Percentiles rank a stretch among this genome's conserved stretches.
phyloP scores from a whole-genome alignment of 2,888 invertebrate genomes.

The Pherbina coryleti region DNA sequence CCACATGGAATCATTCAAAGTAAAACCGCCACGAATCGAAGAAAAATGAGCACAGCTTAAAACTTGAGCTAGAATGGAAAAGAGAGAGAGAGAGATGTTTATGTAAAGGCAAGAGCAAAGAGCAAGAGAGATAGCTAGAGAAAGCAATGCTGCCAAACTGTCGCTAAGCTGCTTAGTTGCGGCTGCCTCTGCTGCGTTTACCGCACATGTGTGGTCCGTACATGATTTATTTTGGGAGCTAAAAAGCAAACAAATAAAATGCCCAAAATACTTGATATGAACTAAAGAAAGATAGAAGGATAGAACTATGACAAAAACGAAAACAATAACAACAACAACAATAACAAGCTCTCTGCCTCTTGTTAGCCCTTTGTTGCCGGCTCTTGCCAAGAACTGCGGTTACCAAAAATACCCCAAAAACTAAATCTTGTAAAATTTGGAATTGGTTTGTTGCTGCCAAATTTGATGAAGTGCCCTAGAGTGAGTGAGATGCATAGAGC shows the following conservation, averaged over 20 bases:
- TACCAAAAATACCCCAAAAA: conserved; percentile 3
- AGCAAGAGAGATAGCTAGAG: not conserved
- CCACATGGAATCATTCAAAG: conserved; percentile 3
- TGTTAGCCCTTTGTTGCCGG: not conserved
- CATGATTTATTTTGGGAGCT: conserved; percentile 16
- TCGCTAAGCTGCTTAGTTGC: conserved; percentile 21
- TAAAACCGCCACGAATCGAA: conserved; percentile 23
- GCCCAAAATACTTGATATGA: not conserved
- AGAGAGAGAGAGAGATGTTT: not conserved
- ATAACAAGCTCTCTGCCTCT: not conserved
- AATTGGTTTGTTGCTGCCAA: not conserved
- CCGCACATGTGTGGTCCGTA: conserved; percentile 1
- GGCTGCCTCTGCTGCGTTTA: not conserved
- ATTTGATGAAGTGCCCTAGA: not conserved
- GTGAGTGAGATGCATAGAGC: not conserved
- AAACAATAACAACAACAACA: conserved; percentile 5
- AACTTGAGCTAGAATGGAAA: not conserved
- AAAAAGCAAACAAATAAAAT: not conserved
- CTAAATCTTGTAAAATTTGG: conserved; percentile 24
- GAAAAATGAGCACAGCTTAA: conserved; percentile 6
- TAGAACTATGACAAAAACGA: not conserved
- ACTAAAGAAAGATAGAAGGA: too few species aligned
- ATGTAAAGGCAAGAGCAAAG: not conserved
- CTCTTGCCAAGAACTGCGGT: conserved; percentile 24
- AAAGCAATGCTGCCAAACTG: not conserved